phyloP scores from a whole-genome alignment of 1,140 invertebrate genomes.

The Cyrtorhinus lividipennis region DNA sequence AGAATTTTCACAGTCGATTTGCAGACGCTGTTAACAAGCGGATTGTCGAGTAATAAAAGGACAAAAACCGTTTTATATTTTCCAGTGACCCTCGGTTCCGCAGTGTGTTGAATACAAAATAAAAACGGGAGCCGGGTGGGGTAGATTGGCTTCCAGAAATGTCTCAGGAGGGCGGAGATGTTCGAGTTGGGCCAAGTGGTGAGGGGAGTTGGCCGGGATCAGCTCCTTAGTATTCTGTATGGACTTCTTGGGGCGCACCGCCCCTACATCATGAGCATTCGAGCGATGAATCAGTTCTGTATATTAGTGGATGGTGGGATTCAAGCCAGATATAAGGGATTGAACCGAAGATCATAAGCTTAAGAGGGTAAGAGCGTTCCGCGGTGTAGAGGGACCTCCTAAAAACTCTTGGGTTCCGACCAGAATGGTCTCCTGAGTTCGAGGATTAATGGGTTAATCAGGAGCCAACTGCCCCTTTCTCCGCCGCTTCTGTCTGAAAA shows the following conservation, averaged over 20 bases:
- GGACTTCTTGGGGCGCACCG: neutral
- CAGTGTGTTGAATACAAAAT: conserved; percentile 6
- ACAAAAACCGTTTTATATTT: conserved; percentile 3
- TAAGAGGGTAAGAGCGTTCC: neutral
- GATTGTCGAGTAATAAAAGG: conserved; percentile 7
- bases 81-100: neutral
- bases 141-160: neutral
- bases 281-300: conserved; percentile 9
- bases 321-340: neutral
- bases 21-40: neutral
- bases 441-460: conserved; percentile 8
- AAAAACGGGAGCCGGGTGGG: neutral
- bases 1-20: conserved; percentile 1
- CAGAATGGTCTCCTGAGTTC: neutral
- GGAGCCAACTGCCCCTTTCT: neutral
- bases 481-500: neutral
- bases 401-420: neutral
- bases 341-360: conserved; percentile 2
- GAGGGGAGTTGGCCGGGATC: neutral
- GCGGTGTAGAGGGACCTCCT: neutral
- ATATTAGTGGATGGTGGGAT: conserved; percentile 2
- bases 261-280: conserved; percentile 6
- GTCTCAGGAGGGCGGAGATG: conserved; percentile 4
- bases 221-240: neutral
- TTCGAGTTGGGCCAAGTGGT: neutral